Conservation (phyloP, 2,888 invertebrate species). For the Trisateles emortualis region DNA sequence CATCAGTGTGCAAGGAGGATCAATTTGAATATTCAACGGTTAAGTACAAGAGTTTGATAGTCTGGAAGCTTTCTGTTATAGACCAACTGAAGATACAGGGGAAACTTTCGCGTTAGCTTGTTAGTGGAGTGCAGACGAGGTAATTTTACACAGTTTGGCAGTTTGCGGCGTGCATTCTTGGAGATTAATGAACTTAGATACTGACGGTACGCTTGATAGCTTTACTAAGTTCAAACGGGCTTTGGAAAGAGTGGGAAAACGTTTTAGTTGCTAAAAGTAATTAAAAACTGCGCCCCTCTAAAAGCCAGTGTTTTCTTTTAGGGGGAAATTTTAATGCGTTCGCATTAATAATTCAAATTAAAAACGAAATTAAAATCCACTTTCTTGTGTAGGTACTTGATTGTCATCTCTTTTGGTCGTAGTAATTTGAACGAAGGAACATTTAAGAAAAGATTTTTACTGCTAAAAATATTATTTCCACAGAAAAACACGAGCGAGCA, state of each 20-base stretch:
- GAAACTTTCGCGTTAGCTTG: constrained; percentile 49
- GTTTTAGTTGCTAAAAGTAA: constrained; percentile 4
- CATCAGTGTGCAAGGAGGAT: constrained; percentile 39
- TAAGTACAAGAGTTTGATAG: constrained; percentile 52
- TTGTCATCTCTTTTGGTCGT: not conserved
- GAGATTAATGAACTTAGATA: constrained; percentile 46
- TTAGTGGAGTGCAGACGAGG: constrained; percentile 46
- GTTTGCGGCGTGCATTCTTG: constrained; percentile 49
- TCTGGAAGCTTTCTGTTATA: constrained; percentile 50
- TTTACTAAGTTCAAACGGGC: constrained; percentile 4
- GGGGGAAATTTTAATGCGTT: not conserved
- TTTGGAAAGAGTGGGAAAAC: not conserved
- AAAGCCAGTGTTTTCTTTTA: not conserved
- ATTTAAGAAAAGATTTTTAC: not conserved
- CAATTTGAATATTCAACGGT: constrained; percentile 61
- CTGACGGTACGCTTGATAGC: constrained; percentile 24
- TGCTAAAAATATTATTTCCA: not conserved
- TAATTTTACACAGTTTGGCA: constrained; percentile 55
- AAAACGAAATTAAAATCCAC: constrained; percentile 4
- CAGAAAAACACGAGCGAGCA: not conserved
- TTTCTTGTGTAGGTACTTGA: not conserved
- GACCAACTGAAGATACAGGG: constrained; percentile 50
- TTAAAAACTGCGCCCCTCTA: not conserved
- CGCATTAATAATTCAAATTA: constrained; percentile 8
- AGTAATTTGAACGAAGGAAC: not conserved